Percentiles rank a stretch among this genome's conserved stretches.
Conservation (phyloP, 2,888 invertebrate species). For the Netelia inedita region DNA sequence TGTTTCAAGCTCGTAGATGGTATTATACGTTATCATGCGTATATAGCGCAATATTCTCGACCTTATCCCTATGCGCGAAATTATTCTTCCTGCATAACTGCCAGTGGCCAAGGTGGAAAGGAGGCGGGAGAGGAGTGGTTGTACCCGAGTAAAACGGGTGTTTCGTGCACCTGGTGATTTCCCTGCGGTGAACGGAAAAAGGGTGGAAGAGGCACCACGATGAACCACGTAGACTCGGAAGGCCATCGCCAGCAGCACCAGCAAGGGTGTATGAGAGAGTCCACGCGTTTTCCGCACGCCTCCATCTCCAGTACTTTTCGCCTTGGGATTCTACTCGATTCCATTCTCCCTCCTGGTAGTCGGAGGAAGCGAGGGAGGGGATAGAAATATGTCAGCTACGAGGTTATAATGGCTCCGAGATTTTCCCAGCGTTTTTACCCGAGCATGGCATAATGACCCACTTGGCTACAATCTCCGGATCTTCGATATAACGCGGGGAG, state of each 20-base stretch:
- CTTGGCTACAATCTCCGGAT: conserved; percentile 22
- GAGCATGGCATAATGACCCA: conserved; percentile 19
- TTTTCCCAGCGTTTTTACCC: conserved; percentile 23
- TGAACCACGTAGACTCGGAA: conserved; percentile 48
- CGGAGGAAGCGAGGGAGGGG: background rate
- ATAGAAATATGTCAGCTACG: conserved; percentile 37
- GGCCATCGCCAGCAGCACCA: conserved; percentile 13
- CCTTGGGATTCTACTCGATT: conserved; percentile 30
- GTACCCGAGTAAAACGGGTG: conserved; percentile 44
- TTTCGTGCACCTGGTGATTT: conserved; percentile 65
- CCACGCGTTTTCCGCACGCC: conserved; percentile 12
- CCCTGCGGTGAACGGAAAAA: conserved; percentile 65
- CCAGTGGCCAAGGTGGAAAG: conserved; percentile 18
- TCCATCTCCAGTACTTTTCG: background rate
- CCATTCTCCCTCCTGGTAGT: conserved; percentile 2
- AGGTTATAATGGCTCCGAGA: conserved; percentile 23
- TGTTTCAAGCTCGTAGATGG: background rate
- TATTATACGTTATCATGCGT: conserved; percentile 3
- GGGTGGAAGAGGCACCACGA: conserved; percentile 36
- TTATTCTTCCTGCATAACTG: conserved; percentile 60
- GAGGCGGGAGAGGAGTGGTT: conserved; percentile 3
- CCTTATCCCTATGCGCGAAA: conserved; percentile 18
- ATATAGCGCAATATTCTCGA: background rate
- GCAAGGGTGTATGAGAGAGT: background rate
- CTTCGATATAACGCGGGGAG: background rate